Conservation (phyloP, 2,888 invertebrate species). For the Oligia strigilis region DNA sequence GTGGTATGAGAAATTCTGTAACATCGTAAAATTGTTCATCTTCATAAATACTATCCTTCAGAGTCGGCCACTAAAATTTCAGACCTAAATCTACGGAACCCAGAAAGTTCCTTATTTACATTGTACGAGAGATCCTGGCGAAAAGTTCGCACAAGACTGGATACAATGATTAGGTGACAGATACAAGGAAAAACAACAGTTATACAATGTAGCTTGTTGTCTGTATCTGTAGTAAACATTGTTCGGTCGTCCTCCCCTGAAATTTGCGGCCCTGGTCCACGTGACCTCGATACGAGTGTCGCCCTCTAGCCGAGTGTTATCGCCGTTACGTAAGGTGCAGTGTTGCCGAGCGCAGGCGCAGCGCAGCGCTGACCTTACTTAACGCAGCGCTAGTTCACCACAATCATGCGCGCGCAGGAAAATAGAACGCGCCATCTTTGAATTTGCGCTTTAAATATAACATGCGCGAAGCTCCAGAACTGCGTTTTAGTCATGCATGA, state of each 20-base stretch:
- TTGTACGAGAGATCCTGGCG: conserved; percentile 2
- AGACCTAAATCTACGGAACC: conserved; percentile 23
- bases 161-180: conserved; percentile 22
- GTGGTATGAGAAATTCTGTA: conserved; percentile 20
- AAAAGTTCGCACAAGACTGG: conserved; percentile 12
- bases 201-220: conserved; percentile 6
- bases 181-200: conserved; percentile 16
- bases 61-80: conserved; percentile 19
- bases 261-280: conserved; percentile 33
- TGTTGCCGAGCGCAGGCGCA: conserved; percentile 70
- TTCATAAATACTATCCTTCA: conserved; percentile 32
- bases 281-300: conserved; percentile 63
- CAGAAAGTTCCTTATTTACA: neutral
- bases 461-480: conserved; percentile 58
- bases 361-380: conserved; percentile 84
- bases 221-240: conserved; percentile 25
- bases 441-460: conserved; percentile 58
- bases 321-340: conserved; percentile 75
- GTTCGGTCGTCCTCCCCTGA: conserved; percentile 17
- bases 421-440: conserved; percentile 64
- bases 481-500: conserved; percentile 53
- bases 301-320: conserved; percentile 64
- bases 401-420: conserved; percentile 55
- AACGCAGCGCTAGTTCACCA: conserved; percentile 79
- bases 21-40: conserved; percentile 42